Evolutionary conservation across 2,113 vertebrate species (phyloP).

Genomic region (Mastomys coucha): DNA sequence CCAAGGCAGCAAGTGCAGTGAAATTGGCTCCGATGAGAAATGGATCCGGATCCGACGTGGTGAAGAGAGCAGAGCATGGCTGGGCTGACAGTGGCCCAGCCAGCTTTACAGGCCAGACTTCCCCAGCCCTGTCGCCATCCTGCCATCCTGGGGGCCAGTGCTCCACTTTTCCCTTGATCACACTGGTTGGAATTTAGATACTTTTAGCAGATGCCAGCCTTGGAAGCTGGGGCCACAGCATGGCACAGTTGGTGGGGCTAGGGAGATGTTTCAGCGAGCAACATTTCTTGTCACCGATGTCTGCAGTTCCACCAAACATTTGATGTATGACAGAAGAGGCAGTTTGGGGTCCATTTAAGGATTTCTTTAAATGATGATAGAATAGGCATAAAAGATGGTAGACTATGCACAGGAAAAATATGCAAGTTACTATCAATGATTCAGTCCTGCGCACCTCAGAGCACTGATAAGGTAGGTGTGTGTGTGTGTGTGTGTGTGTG

Average conservation of each 20-base stretch:
- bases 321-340: neutral
- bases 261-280: constrained; percentile 64
- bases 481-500: neutral
- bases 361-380: constrained; percentile 30
- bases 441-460: neutral
- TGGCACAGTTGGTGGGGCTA: constrained; percentile 49
- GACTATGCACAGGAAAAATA: neutral
- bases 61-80: constrained; percentile 52
- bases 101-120: constrained; percentile 69
- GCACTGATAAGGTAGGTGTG: neutral
- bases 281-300: constrained; percentile 53
- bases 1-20: constrained; percentile 64
- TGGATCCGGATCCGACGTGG: constrained; percentile 64
- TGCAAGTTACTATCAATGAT: neutral
- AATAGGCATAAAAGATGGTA: neutral
- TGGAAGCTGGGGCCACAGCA: constrained; percentile 65
- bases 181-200: neutral
- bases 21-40: constrained; percentile 51
- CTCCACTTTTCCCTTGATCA: constrained; percentile 54
- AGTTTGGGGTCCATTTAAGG: neutral
- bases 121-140: constrained; percentile 53
- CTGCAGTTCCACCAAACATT: constrained; percentile 53
- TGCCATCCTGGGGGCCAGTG: neutral
- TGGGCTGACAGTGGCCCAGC: constrained; percentile 30
- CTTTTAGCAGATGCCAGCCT: constrained; percentile 17